Evolutionary conservation across 2,888 invertebrate genomes (phyloP), one percentile per base, ranked within the genome.

Genomic region (Melanostoma scalare): DNA sequence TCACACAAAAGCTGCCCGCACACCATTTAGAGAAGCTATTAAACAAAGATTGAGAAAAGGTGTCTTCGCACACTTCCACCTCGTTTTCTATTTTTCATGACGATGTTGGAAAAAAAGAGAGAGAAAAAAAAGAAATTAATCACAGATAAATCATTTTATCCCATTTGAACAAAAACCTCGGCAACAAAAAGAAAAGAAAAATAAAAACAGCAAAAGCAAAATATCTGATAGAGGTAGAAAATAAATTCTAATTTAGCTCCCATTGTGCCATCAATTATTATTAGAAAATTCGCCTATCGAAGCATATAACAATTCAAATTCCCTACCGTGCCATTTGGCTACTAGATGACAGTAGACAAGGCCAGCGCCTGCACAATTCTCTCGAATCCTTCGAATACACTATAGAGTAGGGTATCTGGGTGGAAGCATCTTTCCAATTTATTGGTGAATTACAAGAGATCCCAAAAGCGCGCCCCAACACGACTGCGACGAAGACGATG

Each of bases 231-330:
- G 40, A 44, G 46, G 71, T 60, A 68, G 77, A 63, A 77, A 77
- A 84, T 79, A 75, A 84, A 79, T 79, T 84, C 79, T 75, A 79
- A 84, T 79, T 84, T 71, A 55, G 44, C 74, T 84, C 60, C 67
- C 84, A 79, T 75, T 78, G 78, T 78, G 79, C 69, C 84, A 84
- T 84, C 79, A 84, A 84, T 84, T 84, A 84, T 79, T 79, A 84
- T 84, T 84, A 84, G 74, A 84, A 84, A 84, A 79, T 84, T 74
- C 79, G 84, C 79, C 84, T 74, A 79, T 84, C 79, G 79, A 78
- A 78, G 74, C 79, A 84, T 58, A 78, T 71, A 84, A 79, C 67
- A 74, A 84, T 84, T 84, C 67, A 60, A 84, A 84, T 84, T 84
- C 84, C 84, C 84, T 61, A 71, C 67, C 67, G 84, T 79, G 69